These are phyloP conservation scores for Pristionchus entomophagus DNA, from an alignment of 2,888 invertebrate species.

Conservation along the genomic window DNA sequence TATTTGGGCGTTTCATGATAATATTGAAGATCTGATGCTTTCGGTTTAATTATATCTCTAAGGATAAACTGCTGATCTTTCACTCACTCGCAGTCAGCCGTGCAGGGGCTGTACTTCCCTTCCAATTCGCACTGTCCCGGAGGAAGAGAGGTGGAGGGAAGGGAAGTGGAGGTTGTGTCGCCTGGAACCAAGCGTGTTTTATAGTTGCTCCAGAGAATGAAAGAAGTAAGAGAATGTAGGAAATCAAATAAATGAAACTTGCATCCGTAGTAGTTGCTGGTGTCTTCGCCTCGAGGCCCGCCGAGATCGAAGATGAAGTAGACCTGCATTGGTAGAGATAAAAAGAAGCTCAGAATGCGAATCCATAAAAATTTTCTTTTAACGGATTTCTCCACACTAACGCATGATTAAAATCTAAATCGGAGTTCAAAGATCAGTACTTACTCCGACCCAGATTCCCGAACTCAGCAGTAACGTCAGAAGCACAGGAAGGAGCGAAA, in stretches of 20 bases:
- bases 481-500: not conserved
- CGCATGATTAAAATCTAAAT: no score
- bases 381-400: no score
- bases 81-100: conserved; percentile 9
- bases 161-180: not conserved
- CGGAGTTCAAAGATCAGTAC: conserved; percentile 5
- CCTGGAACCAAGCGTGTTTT: not conserved
- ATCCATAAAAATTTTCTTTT: no score
- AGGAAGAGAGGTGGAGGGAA: not conserved
- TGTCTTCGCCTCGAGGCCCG: not conserved
- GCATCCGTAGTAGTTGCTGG: not conserved
- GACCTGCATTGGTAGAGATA: not conserved
- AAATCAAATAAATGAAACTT: not conserved
- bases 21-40: no score
- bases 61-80: no score
- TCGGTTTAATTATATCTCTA: no score
- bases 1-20: no score
- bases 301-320: conserved; percentile 27
- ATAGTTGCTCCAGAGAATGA: not conserved
- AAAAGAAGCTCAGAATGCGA: no score
- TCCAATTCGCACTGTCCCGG: not conserved
- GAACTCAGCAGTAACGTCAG: not conserved
- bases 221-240: no score
- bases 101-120: not conserved
- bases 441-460: conserved; percentile 9